Evolutionary conservation across 2,113 vertebrate species (phyloP).

Genomic region (Phodopus roborovskii): DNA sequence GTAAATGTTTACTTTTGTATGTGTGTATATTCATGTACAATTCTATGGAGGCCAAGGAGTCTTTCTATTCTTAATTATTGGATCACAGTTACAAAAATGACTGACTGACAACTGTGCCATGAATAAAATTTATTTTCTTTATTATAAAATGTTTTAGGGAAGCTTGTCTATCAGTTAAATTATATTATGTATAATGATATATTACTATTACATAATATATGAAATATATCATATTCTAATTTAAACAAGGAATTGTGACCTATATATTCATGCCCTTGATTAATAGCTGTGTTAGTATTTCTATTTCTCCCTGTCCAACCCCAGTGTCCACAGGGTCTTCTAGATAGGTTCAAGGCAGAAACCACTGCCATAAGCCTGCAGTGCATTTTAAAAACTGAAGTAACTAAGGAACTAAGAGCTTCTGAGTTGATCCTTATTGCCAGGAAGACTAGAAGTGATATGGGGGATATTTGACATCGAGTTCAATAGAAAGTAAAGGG

Average conservation of each 20-base stretch:
- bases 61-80: constrained; percentile 1
- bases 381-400: background rate
- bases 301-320: background rate
- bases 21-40: background rate
- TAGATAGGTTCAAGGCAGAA: background rate
- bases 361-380: background rate
- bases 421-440: background rate
- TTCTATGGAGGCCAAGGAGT: background rate
- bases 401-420: background rate
- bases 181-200: background rate
- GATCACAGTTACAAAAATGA: background rate
- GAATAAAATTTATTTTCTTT: background rate
- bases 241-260: background rate
- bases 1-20: background rate
- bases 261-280: background rate
- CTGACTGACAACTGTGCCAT: background rate
- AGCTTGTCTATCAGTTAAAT: background rate
- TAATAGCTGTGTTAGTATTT: background rate
- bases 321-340: background rate
- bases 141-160: constrained; percentile 17
- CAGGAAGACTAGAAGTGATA: background rate
- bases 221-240: background rate
- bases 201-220: background rate
- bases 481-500: background rate
- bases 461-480: background rate